Conservation (phyloP, 1,140 invertebrate species). For the Rhyacophila brunnea region DNA sequence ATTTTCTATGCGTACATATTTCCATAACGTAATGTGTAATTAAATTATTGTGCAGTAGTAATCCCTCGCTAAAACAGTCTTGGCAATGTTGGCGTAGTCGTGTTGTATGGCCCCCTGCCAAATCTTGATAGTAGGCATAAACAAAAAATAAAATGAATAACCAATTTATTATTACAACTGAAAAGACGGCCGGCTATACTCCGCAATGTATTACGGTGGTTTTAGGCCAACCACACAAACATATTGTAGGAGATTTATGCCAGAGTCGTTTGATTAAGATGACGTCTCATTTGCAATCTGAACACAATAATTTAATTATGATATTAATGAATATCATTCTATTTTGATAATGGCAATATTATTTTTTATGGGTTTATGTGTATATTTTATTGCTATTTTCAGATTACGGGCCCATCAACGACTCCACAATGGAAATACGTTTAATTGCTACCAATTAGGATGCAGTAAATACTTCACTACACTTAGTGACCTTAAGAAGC, state of each 20-base stretch:
- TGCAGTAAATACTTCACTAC: slow-evolving; percentile 94
- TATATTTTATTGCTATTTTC: slow-evolving; percentile 10
- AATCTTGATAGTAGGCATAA: slow-evolving; percentile 33
- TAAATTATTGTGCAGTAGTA: slow-evolving; percentile 25
- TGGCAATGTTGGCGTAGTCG: slow-evolving; percentile 22
- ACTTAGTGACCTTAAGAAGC: slow-evolving; percentile 90
- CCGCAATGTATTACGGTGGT: not conserved
- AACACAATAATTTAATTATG: not conserved
- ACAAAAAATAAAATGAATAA: slow-evolving; percentile 31
- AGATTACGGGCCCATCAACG: slow-evolving; percentile 89
- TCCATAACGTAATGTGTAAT: slow-evolving; percentile 16
- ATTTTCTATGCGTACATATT: too few relatives aligned
- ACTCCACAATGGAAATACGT: slow-evolving; percentile 92
- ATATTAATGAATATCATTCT: too few relatives aligned
- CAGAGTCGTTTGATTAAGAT: not conserved
- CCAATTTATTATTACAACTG: slow-evolving; percentile 26
- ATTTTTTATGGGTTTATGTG: too few relatives aligned
- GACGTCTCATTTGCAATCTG: not conserved
- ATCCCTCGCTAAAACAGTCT: slow-evolving; percentile 31
- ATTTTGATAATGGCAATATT: too few relatives aligned
- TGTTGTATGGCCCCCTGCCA: slow-evolving; percentile 27
- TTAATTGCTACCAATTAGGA: slow-evolving; percentile 82
- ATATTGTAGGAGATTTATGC: too few relatives aligned
- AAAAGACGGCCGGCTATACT: slow-evolving; percentile 4
- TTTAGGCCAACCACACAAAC: not conserved